Evolutionary conservation across 2,113 vertebrate species (phyloP).

Genomic region (Notiomystis cincta): DNA sequence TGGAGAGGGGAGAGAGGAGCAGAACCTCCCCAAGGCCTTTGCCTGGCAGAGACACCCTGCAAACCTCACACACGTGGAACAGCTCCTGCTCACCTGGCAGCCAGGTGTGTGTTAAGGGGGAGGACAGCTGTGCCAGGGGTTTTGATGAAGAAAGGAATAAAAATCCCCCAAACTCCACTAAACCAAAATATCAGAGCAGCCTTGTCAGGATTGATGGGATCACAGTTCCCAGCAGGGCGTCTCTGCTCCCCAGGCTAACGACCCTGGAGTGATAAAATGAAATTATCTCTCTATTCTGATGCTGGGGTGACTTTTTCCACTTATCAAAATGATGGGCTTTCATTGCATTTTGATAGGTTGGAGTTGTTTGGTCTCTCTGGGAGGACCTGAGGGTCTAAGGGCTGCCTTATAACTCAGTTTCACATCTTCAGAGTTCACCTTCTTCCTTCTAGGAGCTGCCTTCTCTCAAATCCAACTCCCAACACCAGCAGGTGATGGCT

Average conservation of each 20-base stretch:
- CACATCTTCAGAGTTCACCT: neutral
- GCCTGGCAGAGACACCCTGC: neutral
- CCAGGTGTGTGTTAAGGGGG: neutral
- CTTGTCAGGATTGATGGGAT: neutral
- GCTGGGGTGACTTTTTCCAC: neutral
- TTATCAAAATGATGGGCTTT: neutral
- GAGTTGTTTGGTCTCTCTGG: neutral
- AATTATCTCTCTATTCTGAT: neutral
- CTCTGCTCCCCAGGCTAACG: neutral
- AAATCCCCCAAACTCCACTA: neutral
- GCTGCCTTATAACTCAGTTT: neutral
- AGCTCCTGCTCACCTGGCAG: neutral
- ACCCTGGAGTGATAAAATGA: neutral
- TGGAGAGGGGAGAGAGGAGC: neutral
- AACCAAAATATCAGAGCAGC: neutral
- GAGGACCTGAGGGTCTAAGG: neutral
- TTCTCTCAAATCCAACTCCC: neutral
- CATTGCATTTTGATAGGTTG: neutral
- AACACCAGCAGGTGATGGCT: neutral
- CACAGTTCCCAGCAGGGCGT: neutral
- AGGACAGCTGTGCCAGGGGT: neutral
- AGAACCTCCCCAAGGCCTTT: neutral
- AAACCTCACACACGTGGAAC: rapidly evolving
- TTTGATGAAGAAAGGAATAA: neutral
- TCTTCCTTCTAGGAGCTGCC: neutral